These are phyloP conservation scores for Tretioscincus oriximinensis DNA, from an alignment of 2,113 vertebrate genomes.

Conservation along the genomic window DNA sequence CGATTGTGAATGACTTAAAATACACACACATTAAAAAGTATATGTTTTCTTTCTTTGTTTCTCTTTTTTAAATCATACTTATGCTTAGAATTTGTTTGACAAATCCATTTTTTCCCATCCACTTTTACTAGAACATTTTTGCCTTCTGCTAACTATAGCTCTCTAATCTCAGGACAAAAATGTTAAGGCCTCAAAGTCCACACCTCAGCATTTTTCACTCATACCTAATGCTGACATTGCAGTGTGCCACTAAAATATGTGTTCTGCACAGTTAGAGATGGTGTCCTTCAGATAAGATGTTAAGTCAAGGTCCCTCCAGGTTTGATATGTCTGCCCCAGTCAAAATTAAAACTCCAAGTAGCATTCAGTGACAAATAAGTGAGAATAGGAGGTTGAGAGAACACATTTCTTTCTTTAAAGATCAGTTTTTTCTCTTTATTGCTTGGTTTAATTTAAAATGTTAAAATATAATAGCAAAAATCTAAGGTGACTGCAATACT, in stretches of 20 bases:
- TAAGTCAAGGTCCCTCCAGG: constrained; percentile 22
- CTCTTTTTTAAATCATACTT: background rate
- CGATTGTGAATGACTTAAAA: constrained; percentile 3
- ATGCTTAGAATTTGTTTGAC: background rate
- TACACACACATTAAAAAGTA: background rate
- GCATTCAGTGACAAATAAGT: constrained; percentile 1
- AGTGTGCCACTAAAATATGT: background rate
- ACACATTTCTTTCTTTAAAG: background rate
- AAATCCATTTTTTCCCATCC: constrained; percentile 15
- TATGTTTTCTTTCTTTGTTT: background rate
- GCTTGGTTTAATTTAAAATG: no score
- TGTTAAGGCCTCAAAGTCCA: background rate
- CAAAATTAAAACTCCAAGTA: constrained; percentile 10
- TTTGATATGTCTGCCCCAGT: constrained; percentile 11
- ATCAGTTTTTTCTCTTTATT: background rate
- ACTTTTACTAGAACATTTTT: constrained; percentile 18
- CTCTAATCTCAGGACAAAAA: constrained; percentile 26
- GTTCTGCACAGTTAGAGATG: constrained; percentile 18
- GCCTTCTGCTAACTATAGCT: background rate
- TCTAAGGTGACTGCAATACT: no score
- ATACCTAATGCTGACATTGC: constrained; percentile 13
- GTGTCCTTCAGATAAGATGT: background rate
- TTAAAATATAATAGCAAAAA: background rate
- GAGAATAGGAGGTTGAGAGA: background rate
- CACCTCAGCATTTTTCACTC: constrained; percentile 34